Evolutionary conservation across 1,140 invertebrate species (phyloP).

Genomic region (Panulirus ornatus): DNA sequence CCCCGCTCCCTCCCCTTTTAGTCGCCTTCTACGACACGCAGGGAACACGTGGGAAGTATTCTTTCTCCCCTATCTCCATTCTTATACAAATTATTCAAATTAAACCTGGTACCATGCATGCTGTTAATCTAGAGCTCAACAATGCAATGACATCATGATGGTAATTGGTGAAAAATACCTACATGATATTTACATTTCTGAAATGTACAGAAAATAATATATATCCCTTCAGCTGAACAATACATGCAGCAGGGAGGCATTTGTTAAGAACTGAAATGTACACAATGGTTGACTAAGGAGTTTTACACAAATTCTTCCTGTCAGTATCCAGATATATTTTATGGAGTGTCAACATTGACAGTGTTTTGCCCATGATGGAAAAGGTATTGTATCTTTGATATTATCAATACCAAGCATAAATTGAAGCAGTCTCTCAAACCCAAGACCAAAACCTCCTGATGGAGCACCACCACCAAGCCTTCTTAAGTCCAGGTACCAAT

Average conservation of each 20-base stretch:
- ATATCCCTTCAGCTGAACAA: too few relatives aligned
- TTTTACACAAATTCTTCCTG: not conserved
- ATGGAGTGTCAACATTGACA: constrained; percentile 28
- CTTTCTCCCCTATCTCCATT: too few relatives aligned
- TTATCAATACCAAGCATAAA: constrained; percentile 64
- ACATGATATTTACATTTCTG: not conserved
- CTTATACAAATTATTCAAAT: not conserved
- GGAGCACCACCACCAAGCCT: constrained; percentile 89
- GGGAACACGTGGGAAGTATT: too few relatives aligned
- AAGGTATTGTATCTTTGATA: constrained; percentile 68
- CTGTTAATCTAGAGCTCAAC: too few relatives aligned
- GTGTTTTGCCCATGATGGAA: constrained; percentile 60
- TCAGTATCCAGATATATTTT: not conserved
- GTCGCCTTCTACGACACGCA: too few relatives aligned
- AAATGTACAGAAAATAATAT: not conserved
- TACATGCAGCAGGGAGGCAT: too few relatives aligned
- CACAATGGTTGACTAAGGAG: not conserved
- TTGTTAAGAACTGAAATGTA: not conserved
- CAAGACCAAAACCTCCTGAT: constrained; percentile 96
- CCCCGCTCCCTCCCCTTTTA: too few relatives aligned
- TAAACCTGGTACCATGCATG: too few relatives aligned
- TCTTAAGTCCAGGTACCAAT: constrained; percentile 95
- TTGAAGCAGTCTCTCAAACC: constrained; percentile 95
- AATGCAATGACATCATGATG: too few relatives aligned
- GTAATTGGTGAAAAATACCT: too few relatives aligned